Conservation (phyloP, 2,888 invertebrate species). For the Heliconius ismenius region DNA sequence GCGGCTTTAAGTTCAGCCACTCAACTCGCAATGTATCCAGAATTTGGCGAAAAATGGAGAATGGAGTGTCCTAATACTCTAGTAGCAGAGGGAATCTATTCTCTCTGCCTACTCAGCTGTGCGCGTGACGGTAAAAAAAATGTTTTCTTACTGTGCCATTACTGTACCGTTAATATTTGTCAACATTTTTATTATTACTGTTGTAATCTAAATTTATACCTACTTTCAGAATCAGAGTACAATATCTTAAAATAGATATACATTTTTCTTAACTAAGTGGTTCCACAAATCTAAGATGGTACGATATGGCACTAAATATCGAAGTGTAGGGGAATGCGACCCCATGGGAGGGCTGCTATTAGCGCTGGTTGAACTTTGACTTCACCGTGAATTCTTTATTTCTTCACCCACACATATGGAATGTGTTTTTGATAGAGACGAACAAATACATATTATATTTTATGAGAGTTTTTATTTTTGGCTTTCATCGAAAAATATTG, state of each 20-base stretch:
- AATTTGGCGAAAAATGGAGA: no score
- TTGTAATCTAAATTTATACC: neutral
- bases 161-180: neutral
- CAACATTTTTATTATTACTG: neutral
- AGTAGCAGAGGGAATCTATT: no score
- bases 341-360: constrained; percentile 66
- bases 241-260: constrained; percentile 4
- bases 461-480: constrained; percentile 8
- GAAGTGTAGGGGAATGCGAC: constrained; percentile 59
- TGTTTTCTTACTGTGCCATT: no score
- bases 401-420: constrained; percentile 45
- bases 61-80: no score
- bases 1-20: no score
- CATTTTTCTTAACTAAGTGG: constrained; percentile 55
- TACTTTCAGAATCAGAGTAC: neutral
- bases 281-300: constrained; percentile 78
- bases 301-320: constrained; percentile 78
- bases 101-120: no score
- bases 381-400: constrained; percentile 60
- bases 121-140: no score
- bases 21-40: no score
- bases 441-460: constrained; percentile 27
- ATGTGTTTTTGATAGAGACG: constrained; percentile 42
- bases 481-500: neutral
- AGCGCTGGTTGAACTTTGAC: constrained; percentile 73